Evolutionary conservation across 2,797 vertebrate genomes (phyloP), one percentile per base, ranked within the genome.

Genomic region (Epinephelus malabaricus): DNA sequence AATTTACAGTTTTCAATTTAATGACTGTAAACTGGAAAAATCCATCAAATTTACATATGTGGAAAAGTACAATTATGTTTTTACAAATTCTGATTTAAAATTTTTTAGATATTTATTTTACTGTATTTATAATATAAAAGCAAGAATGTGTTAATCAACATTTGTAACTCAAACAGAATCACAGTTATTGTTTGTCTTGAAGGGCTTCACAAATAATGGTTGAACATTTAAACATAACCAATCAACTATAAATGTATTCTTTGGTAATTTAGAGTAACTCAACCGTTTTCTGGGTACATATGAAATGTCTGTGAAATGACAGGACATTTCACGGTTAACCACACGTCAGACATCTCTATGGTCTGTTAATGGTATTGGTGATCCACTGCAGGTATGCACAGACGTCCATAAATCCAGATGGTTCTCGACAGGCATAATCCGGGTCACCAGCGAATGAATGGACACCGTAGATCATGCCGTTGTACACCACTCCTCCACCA

Each of bases 361-460:
- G 1, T 51, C 2, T 1, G 1, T 0, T 6, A 15, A 4, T 27
- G 1, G 2, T 17, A 25, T 1, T 0, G 0, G 6, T n/a, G 4
- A 69, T 72, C 69, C 69, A 62, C 4, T 10, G 1, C 1, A 14
- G 0, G 58, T 72, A 62, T 9, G 0, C 0, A 45, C 70, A 73
- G 60, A 73, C 19, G 2, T 63, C 6, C 60, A 64, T 2, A 1
- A 45, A 45, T 14, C 0, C 15, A 63, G 0, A 5, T 63, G 21
- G 2, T n/a, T 0, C 1, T 13, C 0, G 4, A 18, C 21, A 25
- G 5, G 1, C 8, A 23, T 2, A 0, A n/a, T n/a, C n/a, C n/a
- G n/a, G n/a, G n/a, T n/a, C n/a, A 38, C 30, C 47, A 51, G 6
- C 0, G 25, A 18, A 5, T 5, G 27, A 15, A 5, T 0, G 0